Evolutionary conservation across 2,888 invertebrate genomes (phyloP), one percentile per base, ranked within the genome.

Genomic region (Unio delphinus): DNA sequence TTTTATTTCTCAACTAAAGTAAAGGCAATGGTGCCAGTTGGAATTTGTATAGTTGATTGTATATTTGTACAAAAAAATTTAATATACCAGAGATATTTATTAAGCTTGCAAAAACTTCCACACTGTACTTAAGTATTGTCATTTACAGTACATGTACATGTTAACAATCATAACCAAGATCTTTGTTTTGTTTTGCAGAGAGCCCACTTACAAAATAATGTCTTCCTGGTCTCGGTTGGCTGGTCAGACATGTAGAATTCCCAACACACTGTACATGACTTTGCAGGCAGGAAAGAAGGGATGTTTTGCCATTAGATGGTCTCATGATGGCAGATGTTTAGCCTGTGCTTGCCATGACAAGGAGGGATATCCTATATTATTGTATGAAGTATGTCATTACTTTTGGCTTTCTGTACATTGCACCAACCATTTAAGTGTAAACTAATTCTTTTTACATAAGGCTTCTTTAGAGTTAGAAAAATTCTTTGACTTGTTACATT

Each of bases 161-260:
- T 20, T 62, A 56, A n/a, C 55, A 23, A n/a, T 62, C n/a, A 67
- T 45, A 55, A 61, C 7, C 5, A 2, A 45, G 17, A 34, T 28
- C 18, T 28, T 71, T 58, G 57, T 18, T 30, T 61, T 67, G 28
- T 58, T 45, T 68, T 71, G 18, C 74, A 81, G 79, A 70, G 76
- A 75, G 23, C 67, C 74, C 5, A 63, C 69, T 11, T 72, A 75
- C 28, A 68, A 80, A 55, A 68, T 79, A 5, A 34, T 85, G 63
- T 80, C 86, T 6, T 80, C 83, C 0, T 93, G 93, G 93, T 89
- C 90, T 2, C 89, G 93, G 55, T 82, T 92, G 45, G 90, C 91
- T 0, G 92, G 92, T 3, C 93, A 93, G 82, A 90, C 91, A 45
- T 93, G 93, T 83, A 92, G 93, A 88, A 90, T 94, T 62, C 94